Base-by-base conservation (phyloP, 2,888 invertebrate genomes). In the Hirtodrosophila trivittata region DNA sequence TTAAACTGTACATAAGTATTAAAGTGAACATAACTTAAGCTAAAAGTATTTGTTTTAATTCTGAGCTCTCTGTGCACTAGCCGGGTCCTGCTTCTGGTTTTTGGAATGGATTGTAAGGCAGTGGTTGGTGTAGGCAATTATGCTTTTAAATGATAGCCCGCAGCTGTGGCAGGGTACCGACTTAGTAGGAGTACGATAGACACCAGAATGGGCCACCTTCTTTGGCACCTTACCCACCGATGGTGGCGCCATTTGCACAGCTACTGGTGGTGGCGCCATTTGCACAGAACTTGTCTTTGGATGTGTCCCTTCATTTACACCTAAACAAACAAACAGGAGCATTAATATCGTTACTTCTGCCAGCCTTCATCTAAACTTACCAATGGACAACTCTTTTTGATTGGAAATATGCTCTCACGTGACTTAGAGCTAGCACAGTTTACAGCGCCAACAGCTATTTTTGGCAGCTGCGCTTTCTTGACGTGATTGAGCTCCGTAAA, bases 161-260 rank as follows among this genome's bases (percentile, higher is more conserved):
- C 89, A 89, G 9, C 77, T 69, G 59, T 89, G 84, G 25, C 89
- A 89, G 1, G 84, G 77, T 33, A 89, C 77, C 7, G 66, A 49
- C 63, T 89, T 89, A n/a, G 83, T 90, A 0, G 90, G 90, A 9
- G 89, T 89, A n/a, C 88, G 86, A 49, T 74, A 86, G 6, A 89
- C 84, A 3, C 89, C 89, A 1, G 88, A 65, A 35, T 89, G 89
- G 1, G 90, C 86, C 1, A 67, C 52, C 1, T 74, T 76, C 37
- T 88, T 88, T 8, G 82, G 81, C 0, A 77, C 16, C 64, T 85
- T 87, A 35, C 63, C 76, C 0, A 45, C 13, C 3, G 82, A 62
- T 3, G 80, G 75, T 9, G 84, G 76, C 4, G 73, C 67, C 82
- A 86, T 80, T 46, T 26, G 14, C 4, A 14, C 12, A n/a, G n/a